Evolutionary conservation across 1,140 invertebrate genomes (phyloP), one percentile per base, ranked within the genome.

Genomic region (Drosophila sproati): DNA sequence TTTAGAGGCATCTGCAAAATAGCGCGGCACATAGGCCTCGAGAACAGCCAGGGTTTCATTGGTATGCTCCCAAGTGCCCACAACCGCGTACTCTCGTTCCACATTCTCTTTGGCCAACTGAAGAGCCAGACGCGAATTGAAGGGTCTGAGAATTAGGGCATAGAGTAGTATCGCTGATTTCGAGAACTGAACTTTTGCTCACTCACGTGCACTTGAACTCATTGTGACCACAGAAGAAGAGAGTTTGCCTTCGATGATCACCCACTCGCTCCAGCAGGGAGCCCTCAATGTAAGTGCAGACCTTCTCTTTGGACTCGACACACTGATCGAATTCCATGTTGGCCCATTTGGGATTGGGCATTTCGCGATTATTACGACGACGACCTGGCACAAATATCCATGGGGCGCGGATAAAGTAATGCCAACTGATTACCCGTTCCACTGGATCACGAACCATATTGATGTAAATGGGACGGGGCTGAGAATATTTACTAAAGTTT

Each of bases 201-300:
- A 92, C 91, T 92, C 83, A 92, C 91, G 81, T 88, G 91, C 91
- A 92, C 39, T 82, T 80, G 12, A 62, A 56, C 66, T 85, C 95
- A 74, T 96, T 95, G 91, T 98, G 97, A 3, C 97, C 97, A 88
- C 97, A 98, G 93, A 98, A 98, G 93, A 98, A 98, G 63, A 97
- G 94, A 0, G 96, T 96, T 64, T 92, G 91, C 3, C 91, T 70
- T 59, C 97, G 93, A 93, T 97, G 96, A 93, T 97, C 96, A 4
- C 96, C 96, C 73, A 97, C 97, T 4, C 96, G 96, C 91, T 97
- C 96, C 73, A 96, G 94, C 3, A 95, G 95, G 78, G 97, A 96
- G 0, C 97, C 97, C 81, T 96, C 95, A 5, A 96, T 92, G 92
- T 97, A 98, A 62, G 94, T 95, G 68, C 85, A 98, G 89, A 97